A percentile compares a stretch with the other conserved stretches of the same genome.
These are phyloP conservation scores for Aphelinus certus DNA, from an alignment of 1,140 invertebrate species.

Conservation along the genomic window DNA sequence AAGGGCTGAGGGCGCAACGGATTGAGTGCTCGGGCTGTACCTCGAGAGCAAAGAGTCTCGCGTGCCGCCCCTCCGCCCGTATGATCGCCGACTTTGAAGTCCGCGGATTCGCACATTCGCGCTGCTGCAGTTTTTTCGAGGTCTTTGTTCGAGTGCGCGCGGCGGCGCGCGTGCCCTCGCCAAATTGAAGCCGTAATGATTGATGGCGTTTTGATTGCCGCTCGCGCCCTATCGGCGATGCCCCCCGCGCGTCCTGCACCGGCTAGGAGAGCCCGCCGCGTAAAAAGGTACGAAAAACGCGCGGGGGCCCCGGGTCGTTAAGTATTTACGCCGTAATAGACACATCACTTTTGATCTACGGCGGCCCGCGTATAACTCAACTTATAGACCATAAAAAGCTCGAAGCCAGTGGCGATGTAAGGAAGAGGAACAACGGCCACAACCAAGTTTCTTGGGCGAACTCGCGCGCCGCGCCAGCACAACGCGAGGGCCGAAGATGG, in stretches of 20 bases:
- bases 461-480: constrained; percentile 38
- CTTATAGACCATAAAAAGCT: constrained; percentile 62
- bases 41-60: too few relatives aligned
- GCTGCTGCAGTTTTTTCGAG: neutral
- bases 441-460: constrained; percentile 47
- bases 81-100: too few relatives aligned
- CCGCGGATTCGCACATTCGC: neutral
- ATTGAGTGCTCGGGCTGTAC: too few relatives aligned
- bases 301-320: constrained; percentile 41
- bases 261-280: neutral
- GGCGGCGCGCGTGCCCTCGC: neutral
- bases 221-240: neutral
- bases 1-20: too few relatives aligned
- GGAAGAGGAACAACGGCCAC: constrained; percentile 44
- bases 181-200: constrained; percentile 42
- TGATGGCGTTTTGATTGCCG: constrained; percentile 40
- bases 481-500: constrained; percentile 42
- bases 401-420: constrained; percentile 48
- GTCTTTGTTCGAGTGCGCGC: constrained; percentile 30
- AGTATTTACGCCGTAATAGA: constrained; percentile 62
- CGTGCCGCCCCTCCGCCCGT: too few relatives aligned
- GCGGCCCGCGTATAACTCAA: constrained; percentile 54
- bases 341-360: constrained; percentile 63
- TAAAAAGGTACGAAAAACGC: constrained; percentile 34
- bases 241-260: too few relatives aligned